A percentile compares a stretch with the other conserved stretches of the same genome.
Conservation (phyloP, 2,888 invertebrate genomes). For the Drosophila rellima region DNA sequence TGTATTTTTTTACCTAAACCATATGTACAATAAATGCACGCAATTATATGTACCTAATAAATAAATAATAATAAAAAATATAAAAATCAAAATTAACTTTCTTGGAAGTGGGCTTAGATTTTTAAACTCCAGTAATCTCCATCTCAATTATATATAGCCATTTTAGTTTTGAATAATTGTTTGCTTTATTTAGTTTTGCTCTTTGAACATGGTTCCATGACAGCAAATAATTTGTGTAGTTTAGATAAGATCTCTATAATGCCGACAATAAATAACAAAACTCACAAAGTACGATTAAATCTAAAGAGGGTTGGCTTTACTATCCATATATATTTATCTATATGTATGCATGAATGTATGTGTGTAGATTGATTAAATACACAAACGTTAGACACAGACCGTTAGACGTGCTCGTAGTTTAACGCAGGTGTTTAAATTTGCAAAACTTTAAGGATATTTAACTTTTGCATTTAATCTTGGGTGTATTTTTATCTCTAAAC, state of each 20-base stretch:
- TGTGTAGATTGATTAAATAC: slow-evolving; percentile 34
- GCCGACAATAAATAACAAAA: slow-evolving; percentile 81
- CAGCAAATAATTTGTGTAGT: slow-evolving; percentile 76
- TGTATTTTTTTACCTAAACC: slow-evolving; percentile 64
- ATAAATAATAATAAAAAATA: slow-evolving; percentile 44
- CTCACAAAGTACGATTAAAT: slow-evolving; percentile 78
- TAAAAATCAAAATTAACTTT: not conserved
- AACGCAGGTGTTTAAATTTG: slow-evolving; percentile 34
- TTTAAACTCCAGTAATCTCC: no score
- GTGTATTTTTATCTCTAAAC: not conserved
- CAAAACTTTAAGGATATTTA: slow-evolving; percentile 36
- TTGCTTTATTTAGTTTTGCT: slow-evolving; percentile 79
- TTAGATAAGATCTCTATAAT: slow-evolving; percentile 76
- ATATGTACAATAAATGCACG: slow-evolving; percentile 52
- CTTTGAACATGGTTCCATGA: slow-evolving; percentile 74
- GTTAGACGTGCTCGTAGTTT: slow-evolving; percentile 59
- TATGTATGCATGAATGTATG: slow-evolving; percentile 24
- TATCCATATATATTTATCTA: slow-evolving; percentile 33
- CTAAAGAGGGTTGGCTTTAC: slow-evolving; percentile 53
- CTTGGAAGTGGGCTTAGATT: not conserved
- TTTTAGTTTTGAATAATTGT: slow-evolving; percentile 52
- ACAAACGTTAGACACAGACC: slow-evolving; percentile 46
- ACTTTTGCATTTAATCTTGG: slow-evolving; percentile 20
- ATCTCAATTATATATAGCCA: no score
- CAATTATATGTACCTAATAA: slow-evolving; percentile 59